A percentile compares a stretch with the other conserved stretches of the same genome.
Conservation (phyloP, 2,113 vertebrate species). For the Gambusia holbrooki region DNA sequence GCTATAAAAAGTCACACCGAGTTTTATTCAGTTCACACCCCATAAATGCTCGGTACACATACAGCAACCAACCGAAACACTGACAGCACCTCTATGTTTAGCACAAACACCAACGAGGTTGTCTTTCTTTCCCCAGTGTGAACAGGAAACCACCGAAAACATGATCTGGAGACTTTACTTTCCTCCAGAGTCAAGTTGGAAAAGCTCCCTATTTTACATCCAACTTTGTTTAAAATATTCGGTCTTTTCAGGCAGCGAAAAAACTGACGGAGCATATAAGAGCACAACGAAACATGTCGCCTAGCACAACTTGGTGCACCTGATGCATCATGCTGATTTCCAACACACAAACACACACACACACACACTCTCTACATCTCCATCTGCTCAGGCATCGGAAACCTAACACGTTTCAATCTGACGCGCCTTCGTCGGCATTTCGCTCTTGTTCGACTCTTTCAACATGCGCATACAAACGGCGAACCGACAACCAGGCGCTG, state of each 20-base stretch:
- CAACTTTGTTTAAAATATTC: neutral
- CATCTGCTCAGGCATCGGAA: constrained; percentile 57
- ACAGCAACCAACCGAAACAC: too few relatives aligned
- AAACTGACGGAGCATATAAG: constrained; percentile 26
- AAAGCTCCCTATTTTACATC: neutral
- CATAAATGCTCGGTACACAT: too few relatives aligned
- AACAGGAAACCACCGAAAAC: too few relatives aligned
- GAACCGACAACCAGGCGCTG: neutral
- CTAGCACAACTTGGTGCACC: constrained; percentile 20
- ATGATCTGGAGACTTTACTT: too few relatives aligned
- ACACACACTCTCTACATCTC: constrained; percentile 24
- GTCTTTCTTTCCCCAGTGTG: too few relatives aligned
- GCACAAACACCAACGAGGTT: too few relatives aligned
- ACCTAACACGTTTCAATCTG: constrained; percentile 48
- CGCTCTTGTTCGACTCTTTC: constrained; percentile 37
- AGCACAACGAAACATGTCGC: constrained; percentile 22
- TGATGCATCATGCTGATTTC: constrained; percentile 6
- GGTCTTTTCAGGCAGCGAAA: constrained; percentile 6
- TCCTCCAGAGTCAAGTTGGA: too few relatives aligned
- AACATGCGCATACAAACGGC: neutral
- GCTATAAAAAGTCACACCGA: too few relatives aligned
- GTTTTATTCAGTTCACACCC: too few relatives aligned
- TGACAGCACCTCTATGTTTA: too few relatives aligned
- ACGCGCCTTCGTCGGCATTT: constrained; percentile 25
- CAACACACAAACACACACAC: neutral